These are phyloP conservation scores for Meta bourneti DNA, from an alignment of 2,888 invertebrate genomes.

Conservation along the genomic window DNA sequence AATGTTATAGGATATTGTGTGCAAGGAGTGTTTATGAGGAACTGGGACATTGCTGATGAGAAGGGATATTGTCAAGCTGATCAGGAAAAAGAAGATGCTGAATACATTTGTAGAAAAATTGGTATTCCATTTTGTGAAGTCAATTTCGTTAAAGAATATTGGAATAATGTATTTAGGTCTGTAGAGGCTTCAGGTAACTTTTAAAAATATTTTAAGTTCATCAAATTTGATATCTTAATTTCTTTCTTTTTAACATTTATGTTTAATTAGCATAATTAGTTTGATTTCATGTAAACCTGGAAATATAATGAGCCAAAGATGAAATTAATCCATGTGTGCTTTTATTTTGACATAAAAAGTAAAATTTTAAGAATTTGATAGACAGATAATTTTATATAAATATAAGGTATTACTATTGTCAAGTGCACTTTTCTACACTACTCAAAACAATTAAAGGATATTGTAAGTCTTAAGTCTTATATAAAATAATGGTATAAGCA, in stretches of 20 bases:
- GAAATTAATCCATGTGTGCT: too few species aligned
- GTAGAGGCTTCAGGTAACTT: background rate
- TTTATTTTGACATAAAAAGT: too few species aligned
- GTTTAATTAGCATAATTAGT: background rate
- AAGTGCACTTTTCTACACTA: too few species aligned
- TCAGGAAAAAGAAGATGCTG: slow-evolving; percentile 92
- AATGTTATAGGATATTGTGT: slow-evolving; percentile 88
- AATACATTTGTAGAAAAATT: slow-evolving; percentile 88
- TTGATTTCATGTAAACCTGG: background rate
- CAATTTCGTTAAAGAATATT: slow-evolving; percentile 91
- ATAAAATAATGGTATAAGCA: too few species aligned
- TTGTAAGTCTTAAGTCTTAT: too few species aligned
- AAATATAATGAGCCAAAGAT: too few species aligned
- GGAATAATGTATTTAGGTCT: slow-evolving; percentile 84
- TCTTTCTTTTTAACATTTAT: background rate
- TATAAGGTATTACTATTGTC: too few species aligned
- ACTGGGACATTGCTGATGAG: slow-evolving; percentile 96
- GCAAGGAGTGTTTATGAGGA: slow-evolving; percentile 94
- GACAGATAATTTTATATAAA: too few species aligned
- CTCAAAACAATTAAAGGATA: too few species aligned
- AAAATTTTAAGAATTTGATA: too few species aligned
- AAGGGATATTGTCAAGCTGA: slow-evolving; percentile 89
- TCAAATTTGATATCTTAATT: background rate
- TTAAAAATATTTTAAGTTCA: background rate
- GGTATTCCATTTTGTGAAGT: slow-evolving; percentile 90